phyloP scores from a whole-genome alignment of 2,113 vertebrate species.

The Peromyscus polionotus region DNA sequence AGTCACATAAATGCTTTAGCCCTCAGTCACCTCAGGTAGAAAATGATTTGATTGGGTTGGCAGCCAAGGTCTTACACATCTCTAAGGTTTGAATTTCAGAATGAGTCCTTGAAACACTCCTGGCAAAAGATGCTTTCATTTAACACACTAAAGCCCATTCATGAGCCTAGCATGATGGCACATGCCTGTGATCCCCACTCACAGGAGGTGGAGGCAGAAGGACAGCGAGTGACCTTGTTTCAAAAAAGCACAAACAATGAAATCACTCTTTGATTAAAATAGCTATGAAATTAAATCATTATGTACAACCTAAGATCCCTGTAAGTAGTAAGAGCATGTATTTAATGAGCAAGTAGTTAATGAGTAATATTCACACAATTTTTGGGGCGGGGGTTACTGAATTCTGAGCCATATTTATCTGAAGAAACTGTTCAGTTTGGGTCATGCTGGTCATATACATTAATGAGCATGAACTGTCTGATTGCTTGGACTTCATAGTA shows the following conservation, averaged over 20 bases:
- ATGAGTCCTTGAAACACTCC: conserved; percentile 4
- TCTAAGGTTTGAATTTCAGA: conserved; percentile 42
- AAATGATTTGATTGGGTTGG: background rate
- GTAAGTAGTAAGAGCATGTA: background rate
- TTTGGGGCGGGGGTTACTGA: background rate
- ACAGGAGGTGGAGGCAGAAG: background rate
- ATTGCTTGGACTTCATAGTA: background rate
- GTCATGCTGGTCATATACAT: conserved; percentile 26
- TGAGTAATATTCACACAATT: conserved; percentile 15
- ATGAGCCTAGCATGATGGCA: background rate
- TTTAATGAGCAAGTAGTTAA: background rate
- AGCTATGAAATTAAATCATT: conserved; percentile 9
- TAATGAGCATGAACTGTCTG: conserved; percentile 34
- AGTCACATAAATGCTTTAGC: background rate
- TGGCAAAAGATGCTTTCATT: conserved; percentile 19
- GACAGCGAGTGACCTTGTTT: background rate
- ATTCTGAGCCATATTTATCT: conserved; percentile 12
- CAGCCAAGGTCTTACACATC: background rate
- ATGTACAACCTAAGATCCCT: background rate
- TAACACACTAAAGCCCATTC: conserved; percentile 34
- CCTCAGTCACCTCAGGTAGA: background rate
- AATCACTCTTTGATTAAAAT: background rate
- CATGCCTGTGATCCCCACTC: background rate
- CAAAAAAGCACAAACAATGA: background rate
- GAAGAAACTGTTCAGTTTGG: conserved; percentile 36